These are phyloP conservation scores for Onychomys arenicola DNA, from an alignment of 2,797 vertebrate genomes.

Conservation along the genomic window DNA sequence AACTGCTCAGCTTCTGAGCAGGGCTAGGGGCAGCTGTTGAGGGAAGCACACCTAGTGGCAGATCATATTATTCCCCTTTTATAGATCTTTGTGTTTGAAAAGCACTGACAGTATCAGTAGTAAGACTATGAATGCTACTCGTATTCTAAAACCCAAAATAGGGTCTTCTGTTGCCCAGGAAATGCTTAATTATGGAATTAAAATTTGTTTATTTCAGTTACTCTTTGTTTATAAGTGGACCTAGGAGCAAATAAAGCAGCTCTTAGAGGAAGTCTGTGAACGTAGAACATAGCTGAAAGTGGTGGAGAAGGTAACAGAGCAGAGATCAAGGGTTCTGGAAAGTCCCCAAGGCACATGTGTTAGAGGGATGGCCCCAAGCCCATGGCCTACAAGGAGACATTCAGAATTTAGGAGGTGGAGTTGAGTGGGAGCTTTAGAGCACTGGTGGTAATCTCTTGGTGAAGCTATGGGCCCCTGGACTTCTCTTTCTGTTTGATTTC, in stretches of 20 bases:
- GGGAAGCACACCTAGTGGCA: not conserved
- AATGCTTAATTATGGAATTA: not conserved
- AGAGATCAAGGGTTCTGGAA: not conserved
- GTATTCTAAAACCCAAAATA: not conserved
- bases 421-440: not conserved
- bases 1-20: not conserved
- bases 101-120: not conserved
- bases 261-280: not conserved
- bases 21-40: not conserved
- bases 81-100: constrained; percentile 1
- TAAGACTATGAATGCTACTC: not conserved
- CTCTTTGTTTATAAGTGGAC: not conserved
- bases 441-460: not conserved
- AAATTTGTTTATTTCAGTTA: not conserved
- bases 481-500: not conserved
- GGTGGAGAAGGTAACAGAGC: not conserved
- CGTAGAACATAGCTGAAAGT: not conserved
- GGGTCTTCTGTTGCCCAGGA: not conserved
- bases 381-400: not conserved
- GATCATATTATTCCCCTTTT: not conserved
- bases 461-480: not conserved
- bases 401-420: not conserved
- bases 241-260: not conserved
- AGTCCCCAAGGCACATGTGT: not conserved
- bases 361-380: not conserved